These are phyloP conservation scores for Sussaba pulchella DNA, from an alignment of 2,888 invertebrate species.

Conservation along the genomic window DNA sequence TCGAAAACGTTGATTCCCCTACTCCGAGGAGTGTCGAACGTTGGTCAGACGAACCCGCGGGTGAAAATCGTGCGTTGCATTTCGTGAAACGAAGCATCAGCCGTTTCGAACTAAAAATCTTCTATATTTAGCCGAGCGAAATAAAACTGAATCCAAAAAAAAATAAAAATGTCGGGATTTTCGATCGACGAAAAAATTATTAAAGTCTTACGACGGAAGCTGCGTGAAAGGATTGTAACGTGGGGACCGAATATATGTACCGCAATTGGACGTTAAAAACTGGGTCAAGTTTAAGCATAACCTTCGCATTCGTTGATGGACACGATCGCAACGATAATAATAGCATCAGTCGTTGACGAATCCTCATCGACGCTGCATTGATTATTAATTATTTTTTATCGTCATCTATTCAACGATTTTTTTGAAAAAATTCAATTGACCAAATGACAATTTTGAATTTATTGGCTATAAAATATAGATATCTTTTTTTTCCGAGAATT, in stretches of 20 bases:
- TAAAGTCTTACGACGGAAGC: slow-evolving; percentile 1
- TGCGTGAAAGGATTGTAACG: not conserved
- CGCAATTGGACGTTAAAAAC: slow-evolving; percentile 57
- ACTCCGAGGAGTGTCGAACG: slow-evolving; percentile 10
- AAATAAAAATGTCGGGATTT: slow-evolving; percentile 41
- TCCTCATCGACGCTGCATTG: slow-evolving; percentile 36
- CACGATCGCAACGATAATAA: slow-evolving; percentile 59
- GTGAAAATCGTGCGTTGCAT: slow-evolving; percentile 39
- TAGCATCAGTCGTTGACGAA: slow-evolving; percentile 56
- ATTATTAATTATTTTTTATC: slow-evolving; percentile 12
- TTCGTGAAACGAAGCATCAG: slow-evolving; percentile 41
- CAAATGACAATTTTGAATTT: slow-evolving; percentile 13
- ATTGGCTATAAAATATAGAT: too few species aligned
- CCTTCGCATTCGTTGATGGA: slow-evolving; percentile 67
- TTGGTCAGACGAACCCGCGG: too few species aligned
- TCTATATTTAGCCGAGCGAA: slow-evolving; percentile 64
- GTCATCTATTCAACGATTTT: not conserved
- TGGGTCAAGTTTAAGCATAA: slow-evolving; percentile 78
- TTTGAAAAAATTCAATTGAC: not conserved
- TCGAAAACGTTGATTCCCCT: slow-evolving; percentile 34
- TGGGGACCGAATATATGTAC: slow-evolving; percentile 33
- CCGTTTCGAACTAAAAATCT: slow-evolving; percentile 26
- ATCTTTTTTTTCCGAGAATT: too few species aligned
- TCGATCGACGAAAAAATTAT: slow-evolving; percentile 37
- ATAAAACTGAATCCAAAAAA: too few species aligned